Evolutionary conservation across 1,140 invertebrate genomes (phyloP).

Genomic region (Drosophila nasuta): DNA sequence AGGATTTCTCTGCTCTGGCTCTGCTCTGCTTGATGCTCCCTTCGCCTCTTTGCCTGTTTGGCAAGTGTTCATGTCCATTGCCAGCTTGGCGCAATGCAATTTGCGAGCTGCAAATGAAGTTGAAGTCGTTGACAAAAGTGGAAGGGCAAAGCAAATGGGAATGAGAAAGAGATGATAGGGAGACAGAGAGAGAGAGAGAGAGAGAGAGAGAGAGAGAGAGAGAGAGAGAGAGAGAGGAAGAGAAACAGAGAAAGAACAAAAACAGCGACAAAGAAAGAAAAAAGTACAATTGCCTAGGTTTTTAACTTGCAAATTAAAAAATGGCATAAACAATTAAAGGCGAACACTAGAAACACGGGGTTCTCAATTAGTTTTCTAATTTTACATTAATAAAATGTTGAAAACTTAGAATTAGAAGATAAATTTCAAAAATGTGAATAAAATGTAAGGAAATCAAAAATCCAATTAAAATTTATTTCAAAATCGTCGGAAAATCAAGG

Average conservation of each 20-base stretch:
- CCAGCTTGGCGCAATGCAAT: conserved; percentile 54
- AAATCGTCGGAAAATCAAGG: no score
- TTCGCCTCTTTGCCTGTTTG: neutral
- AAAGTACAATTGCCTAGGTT: neutral
- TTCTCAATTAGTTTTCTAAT: no score
- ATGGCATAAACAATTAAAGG: neutral
- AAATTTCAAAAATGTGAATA: no score
- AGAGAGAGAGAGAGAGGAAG: neutral
- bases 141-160: neutral
- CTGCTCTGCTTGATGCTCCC: neutral
- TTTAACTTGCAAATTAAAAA: neutral
- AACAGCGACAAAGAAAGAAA: neutral
- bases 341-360: neutral
- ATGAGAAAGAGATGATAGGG: neutral
- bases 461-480: no score
- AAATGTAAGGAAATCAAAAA: no score
- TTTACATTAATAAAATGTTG: no score
- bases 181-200: neutral
- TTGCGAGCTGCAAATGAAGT: conserved; percentile 60
- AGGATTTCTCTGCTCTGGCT: conserved; percentile 47
- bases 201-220: neutral
- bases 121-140: conserved; percentile 27
- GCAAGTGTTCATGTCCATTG: neutral
- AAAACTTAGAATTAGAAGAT: no score
- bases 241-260: neutral